A percentile compares a stretch with the other conserved stretches of the same genome.
Conservation (phyloP, 2,888 invertebrate species). For the Phorcus lineatus region DNA sequence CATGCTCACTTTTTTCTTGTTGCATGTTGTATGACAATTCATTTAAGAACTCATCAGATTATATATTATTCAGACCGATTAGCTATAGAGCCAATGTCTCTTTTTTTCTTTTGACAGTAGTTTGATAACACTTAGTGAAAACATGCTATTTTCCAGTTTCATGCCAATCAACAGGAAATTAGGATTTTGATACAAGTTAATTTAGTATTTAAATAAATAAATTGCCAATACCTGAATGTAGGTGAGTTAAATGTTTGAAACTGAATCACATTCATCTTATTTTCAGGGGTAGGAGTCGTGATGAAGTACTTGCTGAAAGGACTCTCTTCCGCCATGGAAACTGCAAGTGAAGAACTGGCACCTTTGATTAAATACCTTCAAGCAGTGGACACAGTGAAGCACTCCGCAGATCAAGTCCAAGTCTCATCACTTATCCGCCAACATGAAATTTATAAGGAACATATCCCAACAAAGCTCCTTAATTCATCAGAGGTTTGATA, state of each 20-base stretch:
- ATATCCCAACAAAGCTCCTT: slow-evolving; percentile 82
- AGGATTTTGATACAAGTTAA: too few species aligned
- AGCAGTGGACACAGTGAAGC: slow-evolving; percentile 67
- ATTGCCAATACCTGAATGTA: neutral
- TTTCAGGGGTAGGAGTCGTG: slow-evolving; percentile 64
- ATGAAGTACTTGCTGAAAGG: slow-evolving; percentile 68
- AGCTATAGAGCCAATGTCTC: too few species aligned
- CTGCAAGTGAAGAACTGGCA: slow-evolving; percentile 48
- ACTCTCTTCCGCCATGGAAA: slow-evolving; percentile 61
- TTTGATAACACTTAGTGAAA: too few species aligned
- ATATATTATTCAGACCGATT: too few species aligned
- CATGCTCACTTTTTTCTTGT: too few species aligned
- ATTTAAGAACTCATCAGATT: too few species aligned
- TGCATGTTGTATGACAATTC: too few species aligned
- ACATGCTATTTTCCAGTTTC: too few species aligned
- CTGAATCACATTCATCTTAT: neutral
- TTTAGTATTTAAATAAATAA: too few species aligned
- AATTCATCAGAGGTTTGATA: slow-evolving; percentile 81
- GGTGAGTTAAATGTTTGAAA: neutral
- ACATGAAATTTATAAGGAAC: slow-evolving; percentile 80
- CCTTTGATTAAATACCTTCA: slow-evolving; percentile 65
- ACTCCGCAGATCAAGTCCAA: slow-evolving; percentile 60
- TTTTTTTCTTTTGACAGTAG: too few species aligned
- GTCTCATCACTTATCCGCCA: slow-evolving; percentile 68
- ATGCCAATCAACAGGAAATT: too few species aligned